Conservation (phyloP, 1,140 invertebrate species). For the Lucilia sericata region DNA sequence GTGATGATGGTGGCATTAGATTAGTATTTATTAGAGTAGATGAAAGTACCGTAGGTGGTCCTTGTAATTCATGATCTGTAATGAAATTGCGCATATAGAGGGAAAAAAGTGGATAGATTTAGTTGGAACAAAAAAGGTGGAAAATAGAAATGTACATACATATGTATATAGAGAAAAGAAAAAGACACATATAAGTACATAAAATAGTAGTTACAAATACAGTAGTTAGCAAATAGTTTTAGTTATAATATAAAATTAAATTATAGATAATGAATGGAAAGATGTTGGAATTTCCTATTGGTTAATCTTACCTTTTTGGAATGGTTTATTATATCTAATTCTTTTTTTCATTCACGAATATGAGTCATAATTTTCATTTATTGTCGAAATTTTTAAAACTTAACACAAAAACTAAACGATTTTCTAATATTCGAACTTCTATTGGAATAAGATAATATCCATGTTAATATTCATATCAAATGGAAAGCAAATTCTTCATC, state of each 20-base stretch:
- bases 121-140: not conserved
- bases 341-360: too few relatives aligned
- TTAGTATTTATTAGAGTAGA: constrained; percentile 38
- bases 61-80: constrained; percentile 45
- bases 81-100: constrained; percentile 10
- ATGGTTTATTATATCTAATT: not conserved
- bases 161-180: not conserved
- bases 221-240: not conserved
- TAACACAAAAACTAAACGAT: too few relatives aligned
- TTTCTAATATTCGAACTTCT: too few relatives aligned
- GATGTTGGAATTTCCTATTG: not conserved
- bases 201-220: not conserved
- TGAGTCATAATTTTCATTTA: too few relatives aligned
- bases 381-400: too few relatives aligned
- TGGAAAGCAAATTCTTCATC: too few relatives aligned
- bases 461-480: too few relatives aligned
- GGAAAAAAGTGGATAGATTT: constrained; percentile 22
- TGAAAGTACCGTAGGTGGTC: not conserved
- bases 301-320: not conserved
- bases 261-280: not conserved
- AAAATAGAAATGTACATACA: too few relatives aligned
- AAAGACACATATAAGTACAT: not conserved
- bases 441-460: too few relatives aligned
- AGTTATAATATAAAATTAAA: not conserved
- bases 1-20: constrained; percentile 49